Evolutionary conservation across 2,113 vertebrate genomes (phyloP).

Genomic region (Paedocypris sp.): DNA sequence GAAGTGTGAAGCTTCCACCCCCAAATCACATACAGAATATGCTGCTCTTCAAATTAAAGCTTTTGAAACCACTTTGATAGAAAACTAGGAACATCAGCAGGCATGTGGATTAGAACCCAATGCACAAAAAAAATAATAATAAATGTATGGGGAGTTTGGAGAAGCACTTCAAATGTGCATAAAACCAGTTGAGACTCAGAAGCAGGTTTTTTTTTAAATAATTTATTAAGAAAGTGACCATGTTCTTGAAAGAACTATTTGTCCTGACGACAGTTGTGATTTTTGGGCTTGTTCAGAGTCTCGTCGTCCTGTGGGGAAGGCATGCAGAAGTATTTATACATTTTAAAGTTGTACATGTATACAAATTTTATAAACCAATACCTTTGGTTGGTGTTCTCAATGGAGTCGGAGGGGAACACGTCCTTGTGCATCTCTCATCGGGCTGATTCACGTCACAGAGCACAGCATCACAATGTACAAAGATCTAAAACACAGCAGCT

Average conservation of each 20-base stretch:
- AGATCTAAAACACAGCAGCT: slow-evolving; percentile 37
- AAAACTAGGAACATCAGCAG: too few relatives aligned
- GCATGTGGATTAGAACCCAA: neutral
- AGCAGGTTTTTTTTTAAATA: too few relatives aligned
- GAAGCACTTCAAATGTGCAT: too few relatives aligned
- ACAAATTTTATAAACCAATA: too few relatives aligned
- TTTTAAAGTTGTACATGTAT: too few relatives aligned
- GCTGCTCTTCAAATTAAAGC: neutral
- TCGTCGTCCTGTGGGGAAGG: neutral
- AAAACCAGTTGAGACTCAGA: neutral
- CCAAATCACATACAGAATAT: neutral
- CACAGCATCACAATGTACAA: slow-evolving; percentile 57
- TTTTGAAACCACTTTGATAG: neutral
- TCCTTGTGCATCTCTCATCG: slow-evolving; percentile 42
- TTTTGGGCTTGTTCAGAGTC: neutral
- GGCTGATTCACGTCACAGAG: slow-evolving; percentile 48
- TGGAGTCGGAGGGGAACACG: slow-evolving; percentile 32
- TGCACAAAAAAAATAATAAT: too few relatives aligned
- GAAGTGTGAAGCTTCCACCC: slow-evolving; percentile 6
- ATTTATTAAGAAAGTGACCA: neutral
- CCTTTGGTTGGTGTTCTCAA: neutral
- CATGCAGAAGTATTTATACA: too few relatives aligned
- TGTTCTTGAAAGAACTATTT: neutral
- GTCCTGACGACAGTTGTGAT: slow-evolving; percentile 16
- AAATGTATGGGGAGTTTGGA: too few relatives aligned